These are phyloP conservation scores for Nebria salina DNA, from an alignment of 2,888 invertebrate genomes.

Conservation along the genomic window DNA sequence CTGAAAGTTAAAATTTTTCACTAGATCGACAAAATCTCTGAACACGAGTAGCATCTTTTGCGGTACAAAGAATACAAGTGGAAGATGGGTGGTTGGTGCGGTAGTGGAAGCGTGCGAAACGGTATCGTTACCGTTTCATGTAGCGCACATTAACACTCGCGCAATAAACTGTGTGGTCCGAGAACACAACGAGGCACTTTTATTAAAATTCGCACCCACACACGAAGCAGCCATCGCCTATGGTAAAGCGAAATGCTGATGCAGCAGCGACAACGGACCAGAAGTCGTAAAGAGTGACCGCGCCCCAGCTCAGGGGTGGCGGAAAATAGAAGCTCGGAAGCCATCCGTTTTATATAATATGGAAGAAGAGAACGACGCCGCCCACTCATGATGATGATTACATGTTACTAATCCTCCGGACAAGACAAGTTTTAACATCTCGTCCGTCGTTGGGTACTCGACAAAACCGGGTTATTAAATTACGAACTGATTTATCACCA, in stretches of 20 bases:
- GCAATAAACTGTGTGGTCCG: conserved; percentile 6
- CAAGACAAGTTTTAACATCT: conserved; percentile 44
- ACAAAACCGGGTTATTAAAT: conserved; percentile 35
- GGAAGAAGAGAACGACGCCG: background rate
- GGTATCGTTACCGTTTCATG: background rate
- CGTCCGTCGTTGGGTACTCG: conserved; percentile 12
- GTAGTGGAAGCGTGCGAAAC: background rate
- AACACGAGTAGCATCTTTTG: background rate
- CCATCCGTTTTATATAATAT: conserved; percentile 10
- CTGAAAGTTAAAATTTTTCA: background rate
- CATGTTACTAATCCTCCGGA: conserved; percentile 41
- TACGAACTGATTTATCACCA: conserved; percentile 38
- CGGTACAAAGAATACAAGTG: background rate
- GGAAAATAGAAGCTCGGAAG: background rate
- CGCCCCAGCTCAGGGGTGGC: conserved; percentile 5
- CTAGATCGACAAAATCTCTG: background rate
- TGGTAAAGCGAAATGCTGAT: conserved; percentile 17
- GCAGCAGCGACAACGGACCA: conserved; percentile 12
- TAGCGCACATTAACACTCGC: conserved; percentile 10
- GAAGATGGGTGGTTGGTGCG: background rate
- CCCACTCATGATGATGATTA: conserved; percentile 36
- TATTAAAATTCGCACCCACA: conserved; percentile 26
- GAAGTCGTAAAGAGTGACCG: conserved; percentile 34
- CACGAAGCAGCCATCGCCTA: background rate
- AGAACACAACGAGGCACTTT: conserved; percentile 16